Conservation (phyloP, 2,888 invertebrate genomes). For the Drosophila kokeensis region DNA sequence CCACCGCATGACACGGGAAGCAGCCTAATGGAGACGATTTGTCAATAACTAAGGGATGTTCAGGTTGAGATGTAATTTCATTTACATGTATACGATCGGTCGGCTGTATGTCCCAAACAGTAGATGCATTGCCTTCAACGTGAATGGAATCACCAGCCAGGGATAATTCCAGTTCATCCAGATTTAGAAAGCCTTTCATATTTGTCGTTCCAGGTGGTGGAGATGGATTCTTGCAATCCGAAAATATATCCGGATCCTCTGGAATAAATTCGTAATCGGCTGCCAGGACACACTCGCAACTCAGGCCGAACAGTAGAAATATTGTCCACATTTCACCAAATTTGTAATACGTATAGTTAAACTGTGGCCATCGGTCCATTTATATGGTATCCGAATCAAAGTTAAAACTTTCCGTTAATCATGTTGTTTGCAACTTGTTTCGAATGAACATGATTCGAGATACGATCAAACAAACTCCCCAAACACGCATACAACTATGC, state of each 20-base stretch:
- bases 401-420: not conserved
- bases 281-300: conserved; percentile 15
- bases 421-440: conserved; percentile 33
- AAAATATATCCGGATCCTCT: conserved; percentile 59
- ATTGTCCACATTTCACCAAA: conserved; percentile 36
- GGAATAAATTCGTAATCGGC: conserved; percentile 50
- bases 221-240: conserved; percentile 35
- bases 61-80: not conserved
- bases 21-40: conserved; percentile 8
- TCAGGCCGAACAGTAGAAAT: conserved; percentile 7
- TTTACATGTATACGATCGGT: conserved; percentile 56
- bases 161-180: conserved; percentile 20
- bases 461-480: conserved; percentile 13
- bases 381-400: conserved; percentile 31
- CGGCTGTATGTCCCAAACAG: conserved; percentile 51
- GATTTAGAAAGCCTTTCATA: conserved; percentile 13
- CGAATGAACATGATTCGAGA: conserved; percentile 32
- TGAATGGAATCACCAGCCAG: conserved; percentile 40
- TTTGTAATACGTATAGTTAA: not conserved
- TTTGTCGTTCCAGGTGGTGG: conserved; percentile 21
- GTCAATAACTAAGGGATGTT: not conserved
- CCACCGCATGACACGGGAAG: conserved; percentile 23
- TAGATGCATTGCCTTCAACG: conserved; percentile 41
- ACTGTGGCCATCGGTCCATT: not conserved
- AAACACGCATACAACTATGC: not conserved